Conservation (phyloP, 2,888 invertebrate genomes). For the Homarus gammarus region DNA sequence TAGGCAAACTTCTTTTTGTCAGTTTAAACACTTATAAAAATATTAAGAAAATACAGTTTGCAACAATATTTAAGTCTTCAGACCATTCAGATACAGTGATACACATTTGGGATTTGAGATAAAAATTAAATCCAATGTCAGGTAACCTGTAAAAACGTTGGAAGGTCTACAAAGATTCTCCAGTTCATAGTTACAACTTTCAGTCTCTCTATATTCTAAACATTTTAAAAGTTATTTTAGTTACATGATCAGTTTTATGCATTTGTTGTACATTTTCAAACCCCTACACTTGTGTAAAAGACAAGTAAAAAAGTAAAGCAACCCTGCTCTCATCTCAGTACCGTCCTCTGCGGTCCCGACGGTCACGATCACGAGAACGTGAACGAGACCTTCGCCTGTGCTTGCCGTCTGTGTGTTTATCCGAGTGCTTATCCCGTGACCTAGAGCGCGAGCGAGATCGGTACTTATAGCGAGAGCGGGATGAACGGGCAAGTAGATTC, state of each 20-base stretch:
- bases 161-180: background rate
- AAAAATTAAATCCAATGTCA: conserved; percentile 9
- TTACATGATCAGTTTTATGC: background rate
- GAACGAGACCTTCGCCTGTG: conserved; percentile 70
- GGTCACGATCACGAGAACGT: conserved; percentile 71
- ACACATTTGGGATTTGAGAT: background rate
- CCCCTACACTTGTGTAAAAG: background rate
- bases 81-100: background rate
- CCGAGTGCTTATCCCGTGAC: conserved; percentile 60
- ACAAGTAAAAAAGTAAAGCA: background rate
- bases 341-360: conserved; percentile 72
- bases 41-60: background rate
- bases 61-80: background rate
- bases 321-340: conserved; percentile 52
- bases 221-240: background rate
- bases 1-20: background rate
- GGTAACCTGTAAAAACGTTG: background rate
- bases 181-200: background rate
- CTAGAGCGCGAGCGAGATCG: conserved; percentile 69
- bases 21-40: background rate
- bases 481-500: conserved; percentile 73
- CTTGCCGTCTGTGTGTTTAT: conserved; percentile 33
- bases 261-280: conserved; percentile 3
- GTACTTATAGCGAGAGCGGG: conserved; percentile 71
- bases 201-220: background rate